A percentile compares a stretch with the other conserved stretches of the same genome.
Evolutionary conservation across 2,888 invertebrate genomes (phyloP).

Genomic region (Itoplectis maculator): DNA sequence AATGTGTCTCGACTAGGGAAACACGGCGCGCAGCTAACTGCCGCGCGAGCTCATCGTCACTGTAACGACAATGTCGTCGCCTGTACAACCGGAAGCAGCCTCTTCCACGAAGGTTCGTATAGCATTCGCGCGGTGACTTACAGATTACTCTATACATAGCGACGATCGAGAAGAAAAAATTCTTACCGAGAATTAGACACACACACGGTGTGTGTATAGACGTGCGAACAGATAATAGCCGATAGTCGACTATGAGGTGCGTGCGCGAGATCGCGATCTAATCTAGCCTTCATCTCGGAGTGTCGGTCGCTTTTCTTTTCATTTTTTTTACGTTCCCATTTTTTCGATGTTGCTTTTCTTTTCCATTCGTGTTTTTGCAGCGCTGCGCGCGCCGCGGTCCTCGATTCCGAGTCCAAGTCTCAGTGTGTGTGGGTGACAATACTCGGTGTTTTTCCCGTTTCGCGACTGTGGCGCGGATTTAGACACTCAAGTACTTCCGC

Average conservation of each 20-base stretch:
- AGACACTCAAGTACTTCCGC: no score
- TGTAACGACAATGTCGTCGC: slow-evolving; percentile 45
- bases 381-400: slow-evolving; percentile 37
- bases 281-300: slow-evolving; percentile 68
- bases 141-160: slow-evolving; percentile 35
- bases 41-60: slow-evolving; percentile 3
- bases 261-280: slow-evolving; percentile 60
- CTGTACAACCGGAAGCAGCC: slow-evolving; percentile 59
- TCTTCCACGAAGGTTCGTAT: slow-evolving; percentile 60
- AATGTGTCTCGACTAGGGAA: neutral
- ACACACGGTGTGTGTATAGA: slow-evolving; percentile 51
- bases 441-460: slow-evolving; percentile 54
- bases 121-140: slow-evolving; percentile 7
- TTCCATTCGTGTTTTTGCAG: slow-evolving; percentile 47
- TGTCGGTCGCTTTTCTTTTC: slow-evolving; percentile 58
- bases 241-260: slow-evolving; percentile 64
- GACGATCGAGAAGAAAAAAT: slow-evolving; percentile 40
- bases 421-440: no score
- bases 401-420: slow-evolving; percentile 56
- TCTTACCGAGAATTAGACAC: slow-evolving; percentile 64
- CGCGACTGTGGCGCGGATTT: neutral
- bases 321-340: slow-evolving; percentile 43
- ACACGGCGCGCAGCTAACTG: no score
- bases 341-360: no score
- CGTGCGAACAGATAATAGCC: slow-evolving; percentile 60